Base-by-base conservation (phyloP, 2,113 vertebrate genomes). In the Tragulus kanchil region DNA sequence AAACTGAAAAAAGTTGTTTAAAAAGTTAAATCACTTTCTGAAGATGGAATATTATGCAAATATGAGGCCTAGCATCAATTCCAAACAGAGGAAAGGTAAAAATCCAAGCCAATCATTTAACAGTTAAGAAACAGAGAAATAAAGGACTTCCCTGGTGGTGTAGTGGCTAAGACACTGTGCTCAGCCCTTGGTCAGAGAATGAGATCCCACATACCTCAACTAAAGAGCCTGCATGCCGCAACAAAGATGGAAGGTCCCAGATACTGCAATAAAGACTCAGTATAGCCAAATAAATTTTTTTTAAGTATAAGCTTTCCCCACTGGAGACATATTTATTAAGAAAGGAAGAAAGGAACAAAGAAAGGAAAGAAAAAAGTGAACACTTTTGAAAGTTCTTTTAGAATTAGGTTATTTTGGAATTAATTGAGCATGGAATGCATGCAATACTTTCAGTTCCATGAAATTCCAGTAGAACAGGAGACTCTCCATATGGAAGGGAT, bases 61-160 rank as follows among this genome's bases (percentile, higher is more conserved):
- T 23, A 28, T 25, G n/a, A 61, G 36, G 19, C 36, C 81, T 93
- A 50, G 65, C 78, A 69, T 89, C 67, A 83, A 48, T 59, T 26
- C 61, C 45, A 91, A 54, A 67, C 5, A 73, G 21, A 71, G 48
- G 26, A 50, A 92, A 78, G 14, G 16, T 65, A 89, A 89, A 88
- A 82, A 7, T 56, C 2, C 31, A 83, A 78, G 54, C 73, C 28
- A 94, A 79, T 79, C 56, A 85, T 28, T 82, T 59, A 93, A 59
- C 28, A 85, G 13, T 71, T 58, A 45, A 97, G 56, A 95, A 87
- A 45, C 26, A 58, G 81, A 85, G 67, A 89, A 86, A n/a, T 61
- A 50, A 73, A 73, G 69, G 42, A 73, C 42, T 73, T 73, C 42
- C 0, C 69, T 25, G 6, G 42, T 45, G 21, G 69, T 25, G 36